Evolutionary conservation across 1,140 invertebrate species (phyloP).

Genomic region (Oreohelix idahoensis): DNA sequence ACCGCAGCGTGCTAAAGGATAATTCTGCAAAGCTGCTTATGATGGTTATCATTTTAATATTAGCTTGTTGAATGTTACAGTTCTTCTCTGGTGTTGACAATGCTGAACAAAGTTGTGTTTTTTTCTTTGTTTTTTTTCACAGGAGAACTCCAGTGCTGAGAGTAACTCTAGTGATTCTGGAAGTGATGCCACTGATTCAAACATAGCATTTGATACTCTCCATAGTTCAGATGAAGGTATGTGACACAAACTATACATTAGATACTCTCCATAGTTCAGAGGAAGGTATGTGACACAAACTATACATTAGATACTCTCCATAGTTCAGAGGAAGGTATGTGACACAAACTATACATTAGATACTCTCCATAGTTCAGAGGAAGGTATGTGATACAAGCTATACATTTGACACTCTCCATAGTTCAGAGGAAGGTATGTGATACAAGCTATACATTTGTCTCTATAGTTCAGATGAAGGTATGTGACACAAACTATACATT

Average conservation of each 20-base stretch:
- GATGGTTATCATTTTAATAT: too few species aligned
- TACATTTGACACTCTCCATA: too few species aligned
- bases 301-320: conserved; percentile 20
- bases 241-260: conserved; percentile 18
- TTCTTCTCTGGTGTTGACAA: too few species aligned
- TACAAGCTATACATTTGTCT: too few species aligned
- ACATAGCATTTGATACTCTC: conserved; percentile 31
- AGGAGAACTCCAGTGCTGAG: conserved; percentile 10
- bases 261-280: conserved; percentile 27
- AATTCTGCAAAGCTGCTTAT: too few species aligned
- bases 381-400: conserved; percentile 16
- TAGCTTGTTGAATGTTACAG: too few species aligned
- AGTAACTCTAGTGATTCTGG: conserved; percentile 15
- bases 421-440: too few species aligned
- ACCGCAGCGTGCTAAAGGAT: too few species aligned
- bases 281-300: conserved; percentile 20
- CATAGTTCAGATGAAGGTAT: conserved; percentile 35
- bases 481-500: too few species aligned
- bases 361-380: conserved; percentile 24
- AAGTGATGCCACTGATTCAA: background rate
- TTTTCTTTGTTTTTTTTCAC: too few species aligned
- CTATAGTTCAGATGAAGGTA: too few species aligned
- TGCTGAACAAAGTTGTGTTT: too few species aligned
- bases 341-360: conserved; percentile 24
- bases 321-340: conserved; percentile 34